Evolutionary conservation across 2,888 invertebrate species (phyloP).

Genomic region (Fragum whitleyi): DNA sequence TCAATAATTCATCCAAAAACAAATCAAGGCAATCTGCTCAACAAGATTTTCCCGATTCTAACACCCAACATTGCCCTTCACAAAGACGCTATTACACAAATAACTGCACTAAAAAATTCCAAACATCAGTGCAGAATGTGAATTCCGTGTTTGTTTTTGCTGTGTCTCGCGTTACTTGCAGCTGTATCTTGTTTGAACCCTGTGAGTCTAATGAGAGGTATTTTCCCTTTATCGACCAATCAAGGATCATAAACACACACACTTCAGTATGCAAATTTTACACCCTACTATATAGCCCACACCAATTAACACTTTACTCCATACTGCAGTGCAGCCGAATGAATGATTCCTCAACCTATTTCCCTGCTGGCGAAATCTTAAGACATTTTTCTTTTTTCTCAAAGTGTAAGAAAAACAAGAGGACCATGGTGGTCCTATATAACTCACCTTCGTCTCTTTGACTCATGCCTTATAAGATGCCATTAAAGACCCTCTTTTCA

Average conservation of each 20-base stretch:
- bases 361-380: no score
- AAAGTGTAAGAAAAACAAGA: no score
- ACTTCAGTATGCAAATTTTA: constrained; percentile 37
- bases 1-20: constrained; percentile 18
- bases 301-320: constrained; percentile 15
- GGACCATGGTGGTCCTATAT: no score
- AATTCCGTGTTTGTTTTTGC: not conserved
- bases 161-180: not conserved
- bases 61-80: constrained; percentile 10
- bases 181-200: constrained; percentile 10
- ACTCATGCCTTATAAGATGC: no score
- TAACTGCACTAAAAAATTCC: constrained; percentile 14
- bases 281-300: constrained; percentile 32
- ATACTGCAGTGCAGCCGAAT: not conserved
- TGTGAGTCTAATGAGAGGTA: constrained; percentile 29
- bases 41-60: constrained; percentile 13
- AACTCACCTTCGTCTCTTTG: no score
- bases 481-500: no score
- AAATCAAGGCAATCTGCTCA: not conserved
- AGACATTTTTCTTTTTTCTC: no score
- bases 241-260: constrained; percentile 37
- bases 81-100: constrained; percentile 15
- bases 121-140: constrained; percentile 9
- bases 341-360: no score
- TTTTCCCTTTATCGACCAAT: constrained; percentile 22